Evolutionary conservation across 2,888 invertebrate genomes (phyloP).

Genomic region (Cecidostiba fungosa): DNA sequence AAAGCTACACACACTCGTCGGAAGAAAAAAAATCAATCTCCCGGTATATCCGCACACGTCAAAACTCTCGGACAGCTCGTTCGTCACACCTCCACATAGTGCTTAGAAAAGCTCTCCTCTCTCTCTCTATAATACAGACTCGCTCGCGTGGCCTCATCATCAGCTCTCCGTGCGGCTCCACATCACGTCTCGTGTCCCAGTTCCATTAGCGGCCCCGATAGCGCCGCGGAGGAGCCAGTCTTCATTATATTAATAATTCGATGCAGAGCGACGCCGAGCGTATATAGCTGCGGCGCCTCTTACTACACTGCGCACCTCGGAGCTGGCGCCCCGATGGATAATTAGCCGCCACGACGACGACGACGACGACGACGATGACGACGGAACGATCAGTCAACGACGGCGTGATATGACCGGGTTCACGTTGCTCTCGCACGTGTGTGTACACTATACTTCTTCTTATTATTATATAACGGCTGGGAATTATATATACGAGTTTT

Average conservation of each 20-base stretch:
- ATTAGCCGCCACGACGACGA: background rate
- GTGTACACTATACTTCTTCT: too few relatives aligned
- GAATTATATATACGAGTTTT: too few relatives aligned
- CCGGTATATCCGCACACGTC: background rate
- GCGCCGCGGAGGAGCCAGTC: slow-evolving; percentile 51
- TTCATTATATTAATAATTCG: slow-evolving; percentile 64
- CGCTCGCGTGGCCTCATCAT: background rate
- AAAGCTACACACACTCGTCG: background rate
- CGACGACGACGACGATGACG: background rate
- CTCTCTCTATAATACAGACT: background rate
- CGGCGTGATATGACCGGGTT: background rate
- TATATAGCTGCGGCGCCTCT: background rate
- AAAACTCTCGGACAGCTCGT: background rate
- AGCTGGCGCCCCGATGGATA: background rate
- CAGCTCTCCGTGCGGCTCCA: background rate
- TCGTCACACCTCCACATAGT: background rate
- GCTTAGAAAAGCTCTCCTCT: background rate
- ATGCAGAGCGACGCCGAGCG: slow-evolving; percentile 20
- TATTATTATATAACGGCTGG: too few relatives aligned
- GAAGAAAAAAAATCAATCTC: background rate
- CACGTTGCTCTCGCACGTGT: background rate
- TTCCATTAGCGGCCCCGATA: slow-evolving; percentile 61
- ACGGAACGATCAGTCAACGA: background rate
- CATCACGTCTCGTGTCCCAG: slow-evolving; percentile 61
- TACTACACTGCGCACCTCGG: background rate